Evolutionary conservation across 2,113 vertebrate species (phyloP).

Genomic region (Formicarius rufipectus): DNA sequence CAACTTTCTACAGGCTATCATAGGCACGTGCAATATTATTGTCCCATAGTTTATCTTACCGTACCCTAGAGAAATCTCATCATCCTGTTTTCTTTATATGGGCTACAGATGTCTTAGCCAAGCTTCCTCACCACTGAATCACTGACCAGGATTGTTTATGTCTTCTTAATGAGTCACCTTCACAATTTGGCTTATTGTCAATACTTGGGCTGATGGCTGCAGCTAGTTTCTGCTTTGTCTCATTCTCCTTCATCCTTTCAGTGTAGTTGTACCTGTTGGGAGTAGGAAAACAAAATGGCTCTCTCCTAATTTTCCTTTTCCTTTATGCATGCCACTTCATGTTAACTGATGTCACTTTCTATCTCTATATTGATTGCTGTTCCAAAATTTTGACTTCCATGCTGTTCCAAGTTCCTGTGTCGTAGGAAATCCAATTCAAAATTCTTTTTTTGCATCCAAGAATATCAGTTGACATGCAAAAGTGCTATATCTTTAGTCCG

Average conservation of each 20-base stretch:
- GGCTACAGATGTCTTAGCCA: slow-evolving; percentile 70
- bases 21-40: slow-evolving; percentile 70
- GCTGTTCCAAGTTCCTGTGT: slow-evolving; percentile 33
- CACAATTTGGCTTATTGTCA: slow-evolving; percentile 42
- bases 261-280: not conserved
- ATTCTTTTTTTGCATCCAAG: not conserved
- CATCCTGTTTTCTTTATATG: slow-evolving; percentile 76
- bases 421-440: slow-evolving; percentile 23
- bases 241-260: slow-evolving; percentile 47
- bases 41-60: slow-evolving; percentile 70
- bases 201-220: not conserved
- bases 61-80: slow-evolving; percentile 66
- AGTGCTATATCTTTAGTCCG: not conserved
- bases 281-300: slow-evolving; percentile 38
- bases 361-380: not conserved
- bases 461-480: slow-evolving; percentile 6
- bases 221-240: slow-evolving; percentile 1
- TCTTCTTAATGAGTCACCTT: slow-evolving; percentile 66
- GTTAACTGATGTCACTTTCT: slow-evolving; percentile 18
- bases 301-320: slow-evolving; percentile 6
- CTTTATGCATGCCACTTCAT: not conserved
- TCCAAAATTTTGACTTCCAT: slow-evolving; percentile 27
- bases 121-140: slow-evolving; percentile 64
- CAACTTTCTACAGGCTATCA: slow-evolving; percentile 56
- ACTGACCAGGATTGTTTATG: slow-evolving; percentile 30